phyloP scores from a whole-genome alignment of 2,888 invertebrate genomes.

The Colostygia pectinataria region DNA sequence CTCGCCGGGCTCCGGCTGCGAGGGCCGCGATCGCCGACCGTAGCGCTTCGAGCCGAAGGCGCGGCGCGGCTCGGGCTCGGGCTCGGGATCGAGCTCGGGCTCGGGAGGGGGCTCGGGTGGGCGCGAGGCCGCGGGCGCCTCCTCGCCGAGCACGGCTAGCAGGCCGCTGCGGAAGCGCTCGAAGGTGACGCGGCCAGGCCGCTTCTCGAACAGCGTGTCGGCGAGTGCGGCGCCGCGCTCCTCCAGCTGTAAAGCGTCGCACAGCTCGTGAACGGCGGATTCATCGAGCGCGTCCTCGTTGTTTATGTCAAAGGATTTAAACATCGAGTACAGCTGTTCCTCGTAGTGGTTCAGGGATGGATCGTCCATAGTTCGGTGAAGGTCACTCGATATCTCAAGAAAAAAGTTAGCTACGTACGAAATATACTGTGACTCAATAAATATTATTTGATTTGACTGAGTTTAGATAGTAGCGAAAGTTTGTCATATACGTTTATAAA shows the following conservation, averaged over 20 bases:
- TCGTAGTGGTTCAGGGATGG: conserved; percentile 88
- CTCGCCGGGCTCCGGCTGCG: conserved; percentile 50
- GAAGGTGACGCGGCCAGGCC: conserved; percentile 84
- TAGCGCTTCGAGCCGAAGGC: conserved; percentile 50
- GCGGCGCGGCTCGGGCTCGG: conserved; percentile 77
- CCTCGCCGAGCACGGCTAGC: conserved; percentile 85
- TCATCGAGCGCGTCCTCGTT: conserved; percentile 87
- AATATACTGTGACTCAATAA: too few species aligned
- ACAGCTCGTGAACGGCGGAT: conserved; percentile 86
- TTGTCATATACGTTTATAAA: too few species aligned
- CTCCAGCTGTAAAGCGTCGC: conserved; percentile 90
- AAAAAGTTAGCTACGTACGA: too few species aligned
- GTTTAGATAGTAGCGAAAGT: too few species aligned
- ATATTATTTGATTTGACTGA: too few species aligned
- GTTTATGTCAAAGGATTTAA: conserved; percentile 89
- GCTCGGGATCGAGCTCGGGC: conserved; percentile 87
- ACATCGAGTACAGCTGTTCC: conserved; percentile 90
- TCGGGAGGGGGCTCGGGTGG: conserved; percentile 82
- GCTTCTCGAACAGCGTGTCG: conserved; percentile 75
- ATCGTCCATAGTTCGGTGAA: conserved; percentile 58
- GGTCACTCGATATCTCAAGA: too few species aligned
- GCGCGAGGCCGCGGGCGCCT: conserved; percentile 53
- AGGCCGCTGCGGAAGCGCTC: conserved; percentile 90
- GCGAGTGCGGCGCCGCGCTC: conserved; percentile 86
- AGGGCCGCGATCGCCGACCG: conserved; percentile 82